Percentiles rank a stretch among this genome's conserved stretches.
Conservation (phyloP, 2,113 vertebrate genomes). For the Martes martes region DNA sequence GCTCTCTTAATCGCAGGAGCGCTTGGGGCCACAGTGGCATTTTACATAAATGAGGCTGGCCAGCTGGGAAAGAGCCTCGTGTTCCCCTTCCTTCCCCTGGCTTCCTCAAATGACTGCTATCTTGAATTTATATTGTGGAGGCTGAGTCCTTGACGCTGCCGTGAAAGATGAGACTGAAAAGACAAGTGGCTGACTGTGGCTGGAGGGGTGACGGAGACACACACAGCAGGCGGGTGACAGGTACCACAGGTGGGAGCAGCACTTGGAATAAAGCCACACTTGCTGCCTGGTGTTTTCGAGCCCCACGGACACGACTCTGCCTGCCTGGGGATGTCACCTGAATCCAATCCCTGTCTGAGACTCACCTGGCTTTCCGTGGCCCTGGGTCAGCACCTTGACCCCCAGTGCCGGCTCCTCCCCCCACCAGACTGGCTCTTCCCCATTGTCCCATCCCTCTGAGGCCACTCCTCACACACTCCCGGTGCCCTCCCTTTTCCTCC, state of each 20-base stretch:
- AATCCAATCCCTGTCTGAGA: background rate
- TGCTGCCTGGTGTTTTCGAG: background rate
- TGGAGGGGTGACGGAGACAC: too few relatives aligned
- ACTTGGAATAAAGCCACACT: background rate
- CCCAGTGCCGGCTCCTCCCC: too few relatives aligned
- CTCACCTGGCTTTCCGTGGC: background rate
- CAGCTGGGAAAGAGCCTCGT: background rate
- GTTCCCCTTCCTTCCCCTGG: background rate
- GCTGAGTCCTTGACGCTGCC: background rate
- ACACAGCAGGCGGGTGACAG: rapidly evolving
- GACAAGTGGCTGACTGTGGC: background rate
- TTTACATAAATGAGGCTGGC: background rate
- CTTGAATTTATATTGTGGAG: background rate
- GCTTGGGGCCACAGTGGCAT: background rate
- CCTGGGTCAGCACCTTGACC: background rate
- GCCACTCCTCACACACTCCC: rapidly evolving
- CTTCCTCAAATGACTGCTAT: background rate
- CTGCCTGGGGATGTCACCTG: background rate
- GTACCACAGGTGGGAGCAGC: background rate
- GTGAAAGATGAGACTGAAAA: background rate
- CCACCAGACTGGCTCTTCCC: background rate
- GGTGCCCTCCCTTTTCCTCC: background rate
- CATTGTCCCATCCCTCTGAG: background rate
- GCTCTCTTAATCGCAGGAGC: background rate
- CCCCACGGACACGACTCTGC: rapidly evolving